A percentile compares a stretch with the other conserved stretches of the same genome.
Evolutionary conservation across 1,140 invertebrate species (phyloP).

Genomic region (Asbolus verrucosus): DNA sequence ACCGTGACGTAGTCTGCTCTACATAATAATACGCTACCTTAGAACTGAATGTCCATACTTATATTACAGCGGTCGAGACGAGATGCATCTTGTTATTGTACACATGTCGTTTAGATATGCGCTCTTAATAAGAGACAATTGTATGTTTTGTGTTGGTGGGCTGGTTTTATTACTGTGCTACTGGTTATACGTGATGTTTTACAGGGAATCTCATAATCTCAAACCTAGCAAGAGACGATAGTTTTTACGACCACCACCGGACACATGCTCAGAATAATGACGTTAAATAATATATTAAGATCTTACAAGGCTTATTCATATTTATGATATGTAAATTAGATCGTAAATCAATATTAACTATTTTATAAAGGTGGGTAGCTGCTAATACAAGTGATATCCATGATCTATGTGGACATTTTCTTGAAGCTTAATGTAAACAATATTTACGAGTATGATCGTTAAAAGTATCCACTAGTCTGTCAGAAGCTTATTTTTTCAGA

Average conservation of each 20-base stretch:
- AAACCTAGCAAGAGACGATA: conserved; percentile 8
- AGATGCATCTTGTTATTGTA: conserved; percentile 45
- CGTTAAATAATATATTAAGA: conserved; percentile 55
- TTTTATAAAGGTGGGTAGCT: conserved; percentile 42
- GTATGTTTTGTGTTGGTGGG: conserved; percentile 53
- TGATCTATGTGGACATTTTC: conserved; percentile 31
- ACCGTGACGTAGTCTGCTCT: conserved; percentile 45
- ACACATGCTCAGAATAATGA: conserved; percentile 48
- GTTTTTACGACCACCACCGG: conserved; percentile 22
- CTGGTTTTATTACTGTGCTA: conserved; percentile 47
- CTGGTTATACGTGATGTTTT: conserved; percentile 48
- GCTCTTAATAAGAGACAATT: conserved; percentile 54
- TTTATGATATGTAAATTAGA: conserved; percentile 54
- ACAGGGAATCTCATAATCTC: conserved; percentile 43
- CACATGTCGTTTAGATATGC: conserved; percentile 55
- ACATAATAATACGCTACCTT: conserved; percentile 48
- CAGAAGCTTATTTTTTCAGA: too few relatives aligned
- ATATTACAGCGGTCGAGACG: background rate
- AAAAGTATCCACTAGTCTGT: too few relatives aligned
- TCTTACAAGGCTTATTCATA: conserved; percentile 50
- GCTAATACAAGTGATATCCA: conserved; percentile 38
- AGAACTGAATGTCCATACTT: conserved; percentile 15
- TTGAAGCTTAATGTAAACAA: too few relatives aligned
- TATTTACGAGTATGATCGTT: too few relatives aligned
- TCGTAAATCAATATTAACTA: conserved; percentile 51